phyloP scores from a whole-genome alignment of 1,140 invertebrate species.

The Bombus pyrosoma region DNA sequence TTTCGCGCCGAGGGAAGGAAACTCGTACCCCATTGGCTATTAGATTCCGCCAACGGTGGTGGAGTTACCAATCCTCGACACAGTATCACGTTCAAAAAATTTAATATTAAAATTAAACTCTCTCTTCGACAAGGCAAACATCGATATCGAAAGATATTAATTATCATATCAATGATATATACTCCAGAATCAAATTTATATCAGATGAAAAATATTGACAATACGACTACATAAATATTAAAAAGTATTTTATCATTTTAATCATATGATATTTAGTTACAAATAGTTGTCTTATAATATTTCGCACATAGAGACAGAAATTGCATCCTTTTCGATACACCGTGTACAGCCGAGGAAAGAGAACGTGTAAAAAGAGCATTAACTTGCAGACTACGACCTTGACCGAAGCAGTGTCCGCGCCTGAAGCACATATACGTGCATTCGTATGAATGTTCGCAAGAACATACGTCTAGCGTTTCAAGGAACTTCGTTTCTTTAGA shows the following conservation, averaged over 20 bases:
- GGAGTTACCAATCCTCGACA: conserved; percentile 79
- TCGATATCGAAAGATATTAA: neutral
- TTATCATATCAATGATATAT: neutral
- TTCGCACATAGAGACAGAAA: neutral
- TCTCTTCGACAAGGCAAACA: neutral
- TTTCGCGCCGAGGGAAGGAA: conserved; percentile 75
- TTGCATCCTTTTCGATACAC: conserved; percentile 51
- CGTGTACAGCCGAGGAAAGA: conserved; percentile 63
- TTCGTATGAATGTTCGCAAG: conserved; percentile 26
- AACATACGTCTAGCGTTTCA: conserved; percentile 53
- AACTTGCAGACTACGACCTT: conserved; percentile 69
- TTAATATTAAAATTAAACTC: neutral
- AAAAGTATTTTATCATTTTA: neutral
- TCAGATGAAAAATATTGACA: neutral
- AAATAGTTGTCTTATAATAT: neutral
- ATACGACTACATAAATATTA: neutral
- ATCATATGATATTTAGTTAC: neutral
- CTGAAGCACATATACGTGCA: conserved; percentile 40
- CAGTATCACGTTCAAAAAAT: conserved; percentile 50
- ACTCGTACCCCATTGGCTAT: conserved; percentile 80
- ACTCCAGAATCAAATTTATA: neutral
- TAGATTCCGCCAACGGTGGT: conserved; percentile 78
- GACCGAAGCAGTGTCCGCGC: conserved; percentile 69
- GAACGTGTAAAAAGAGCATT: conserved; percentile 70
- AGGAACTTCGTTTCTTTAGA: conserved; percentile 50